phyloP scores from a whole-genome alignment of 2,888 invertebrate species.

The Drosophila falleni region DNA sequence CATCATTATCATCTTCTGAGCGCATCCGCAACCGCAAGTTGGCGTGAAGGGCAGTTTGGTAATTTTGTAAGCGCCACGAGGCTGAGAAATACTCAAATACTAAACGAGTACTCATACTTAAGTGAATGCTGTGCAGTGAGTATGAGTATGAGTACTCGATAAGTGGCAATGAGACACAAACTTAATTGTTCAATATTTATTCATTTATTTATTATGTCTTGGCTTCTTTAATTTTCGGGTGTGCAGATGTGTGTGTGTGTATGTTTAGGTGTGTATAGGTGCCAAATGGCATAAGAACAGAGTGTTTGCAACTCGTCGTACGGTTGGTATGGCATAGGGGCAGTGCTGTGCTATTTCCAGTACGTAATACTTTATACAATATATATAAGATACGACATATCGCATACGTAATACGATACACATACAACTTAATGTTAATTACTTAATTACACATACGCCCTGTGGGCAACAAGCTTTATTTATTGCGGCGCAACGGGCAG shows the following conservation, averaged over 20 bases:
- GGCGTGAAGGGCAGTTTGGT: conserved; percentile 77
- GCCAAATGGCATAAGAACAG: conserved; percentile 48
- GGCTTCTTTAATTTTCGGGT: conserved; percentile 20
- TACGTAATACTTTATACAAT: conserved; percentile 71
- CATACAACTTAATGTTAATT: conserved; percentile 50
- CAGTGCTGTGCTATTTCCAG: conserved; percentile 62
- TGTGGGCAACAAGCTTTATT: conserved; percentile 3
- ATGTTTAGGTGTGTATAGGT: conserved; percentile 20
- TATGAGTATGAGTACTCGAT: conserved; percentile 31
- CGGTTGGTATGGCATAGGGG: conserved; percentile 64
- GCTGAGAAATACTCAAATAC: conserved; percentile 62
- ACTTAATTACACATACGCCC: conserved; percentile 46
- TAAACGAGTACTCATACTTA: conserved; percentile 11
- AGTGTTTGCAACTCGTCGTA: conserved; percentile 29
- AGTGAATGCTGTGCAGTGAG: conserved; percentile 35
- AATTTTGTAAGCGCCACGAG: conserved; percentile 76
- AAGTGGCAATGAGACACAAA: conserved; percentile 67
- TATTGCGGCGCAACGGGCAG: conserved; percentile 87
- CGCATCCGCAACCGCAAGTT: conserved; percentile 53
- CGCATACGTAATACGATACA: conserved; percentile 4
- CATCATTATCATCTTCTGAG: conserved; percentile 6
- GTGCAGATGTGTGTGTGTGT: conserved; percentile 4
- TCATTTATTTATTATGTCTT: conserved; percentile 60
- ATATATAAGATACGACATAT: conserved; percentile 6
- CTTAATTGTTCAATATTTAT: conserved; percentile 75